These are phyloP conservation scores for Drosophila bocqueti DNA, from an alignment of 1,140 invertebrate species.

Conservation along the genomic window DNA sequence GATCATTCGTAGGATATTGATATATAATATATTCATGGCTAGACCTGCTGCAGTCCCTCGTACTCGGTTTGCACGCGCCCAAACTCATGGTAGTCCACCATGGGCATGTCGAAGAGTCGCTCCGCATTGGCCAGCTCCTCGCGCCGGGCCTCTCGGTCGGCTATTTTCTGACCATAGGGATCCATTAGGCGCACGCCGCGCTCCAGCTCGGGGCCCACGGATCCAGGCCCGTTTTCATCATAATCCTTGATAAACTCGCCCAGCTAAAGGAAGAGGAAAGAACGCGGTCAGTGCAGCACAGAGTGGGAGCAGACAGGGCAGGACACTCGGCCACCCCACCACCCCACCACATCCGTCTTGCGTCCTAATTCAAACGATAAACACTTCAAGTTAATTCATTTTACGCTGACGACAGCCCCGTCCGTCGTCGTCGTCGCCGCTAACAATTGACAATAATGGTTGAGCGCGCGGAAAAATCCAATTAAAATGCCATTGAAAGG, in stretches of 20 bases:
- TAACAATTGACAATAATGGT: slow-evolving; percentile 84
- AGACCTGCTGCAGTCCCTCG: slow-evolving; percentile 87
- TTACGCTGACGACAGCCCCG: slow-evolving; percentile 67
- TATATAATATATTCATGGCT: neutral
- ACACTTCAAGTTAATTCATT: slow-evolving; percentile 85
- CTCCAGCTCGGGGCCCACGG: slow-evolving; percentile 91
- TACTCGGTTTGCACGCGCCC: slow-evolving; percentile 90
- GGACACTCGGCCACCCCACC: slow-evolving; percentile 3
- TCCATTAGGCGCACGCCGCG: slow-evolving; percentile 89
- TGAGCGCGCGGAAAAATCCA: slow-evolving; percentile 84
- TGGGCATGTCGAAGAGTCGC: slow-evolving; percentile 93
- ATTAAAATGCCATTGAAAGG: slow-evolving; percentile 85
- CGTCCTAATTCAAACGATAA: slow-evolving; percentile 83
- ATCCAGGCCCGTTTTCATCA: slow-evolving; percentile 90
- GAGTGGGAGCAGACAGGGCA: slow-evolving; percentile 17
- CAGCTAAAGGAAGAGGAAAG: slow-evolving; percentile 76
- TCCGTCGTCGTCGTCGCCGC: slow-evolving; percentile 50
- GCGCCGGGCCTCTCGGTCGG: slow-evolving; percentile 88
- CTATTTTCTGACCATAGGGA: slow-evolving; percentile 89
- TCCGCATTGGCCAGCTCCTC: slow-evolving; percentile 91
- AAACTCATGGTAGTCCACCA: slow-evolving; percentile 92
- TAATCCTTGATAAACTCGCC: slow-evolving; percentile 90
- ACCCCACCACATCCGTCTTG: slow-evolving; percentile 16
- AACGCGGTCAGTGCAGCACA: slow-evolving; percentile 35
- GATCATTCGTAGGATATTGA: neutral